Evolutionary conservation across 1,140 invertebrate genomes (phyloP).

Genomic region (Anastrepha ludens): DNA sequence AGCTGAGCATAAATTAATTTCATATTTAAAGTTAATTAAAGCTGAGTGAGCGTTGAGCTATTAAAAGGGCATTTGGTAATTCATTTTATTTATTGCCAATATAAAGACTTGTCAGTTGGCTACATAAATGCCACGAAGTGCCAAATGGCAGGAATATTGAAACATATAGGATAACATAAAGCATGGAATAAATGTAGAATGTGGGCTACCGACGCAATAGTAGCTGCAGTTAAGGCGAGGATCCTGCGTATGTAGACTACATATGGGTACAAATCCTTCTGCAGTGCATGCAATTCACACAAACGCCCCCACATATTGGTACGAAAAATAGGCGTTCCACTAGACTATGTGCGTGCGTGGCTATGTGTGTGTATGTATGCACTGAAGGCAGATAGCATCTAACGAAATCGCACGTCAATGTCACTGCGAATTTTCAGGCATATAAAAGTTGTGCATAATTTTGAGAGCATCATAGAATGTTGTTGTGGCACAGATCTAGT

Average conservation of each 20-base stretch:
- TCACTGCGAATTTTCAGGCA: neutral
- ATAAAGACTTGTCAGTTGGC: neutral
- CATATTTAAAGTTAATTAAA: neutral
- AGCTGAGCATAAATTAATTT: neutral
- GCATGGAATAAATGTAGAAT: neutral
- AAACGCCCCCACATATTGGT: neutral
- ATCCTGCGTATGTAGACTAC: neutral
- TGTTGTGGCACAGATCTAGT: too few species aligned
- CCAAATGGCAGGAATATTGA: neutral
- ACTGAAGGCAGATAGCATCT: slow-evolving; percentile 15
- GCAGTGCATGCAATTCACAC: neutral
- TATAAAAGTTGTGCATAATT: too few species aligned
- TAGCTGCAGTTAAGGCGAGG: neutral
- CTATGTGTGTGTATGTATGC: neutral
- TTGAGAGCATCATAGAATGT: too few species aligned
- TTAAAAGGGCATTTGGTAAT: neutral
- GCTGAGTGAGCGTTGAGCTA: neutral
- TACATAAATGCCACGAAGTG: neutral
- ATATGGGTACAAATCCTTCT: neutral
- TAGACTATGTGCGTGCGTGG: neutral
- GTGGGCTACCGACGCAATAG: neutral
- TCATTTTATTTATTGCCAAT: neutral
- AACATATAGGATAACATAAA: neutral
- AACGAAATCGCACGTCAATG: slow-evolving; percentile 29
- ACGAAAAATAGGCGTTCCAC: neutral